These are phyloP conservation scores for Xestia rhomboidea DNA, from an alignment of 2,888 invertebrate genomes.

Conservation along the genomic window DNA sequence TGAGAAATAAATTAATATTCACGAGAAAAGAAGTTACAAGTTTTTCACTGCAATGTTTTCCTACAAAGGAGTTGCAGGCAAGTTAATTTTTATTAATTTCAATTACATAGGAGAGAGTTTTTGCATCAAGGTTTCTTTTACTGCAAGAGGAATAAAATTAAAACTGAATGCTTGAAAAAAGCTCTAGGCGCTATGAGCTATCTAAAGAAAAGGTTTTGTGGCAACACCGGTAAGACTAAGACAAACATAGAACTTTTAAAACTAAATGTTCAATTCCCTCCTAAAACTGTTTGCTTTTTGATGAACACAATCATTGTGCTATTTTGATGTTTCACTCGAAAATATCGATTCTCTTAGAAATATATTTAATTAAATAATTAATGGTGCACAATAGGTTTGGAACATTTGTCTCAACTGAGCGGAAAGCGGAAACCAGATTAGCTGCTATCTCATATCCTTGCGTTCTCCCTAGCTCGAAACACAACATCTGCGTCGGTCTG, in stretches of 20 bases:
- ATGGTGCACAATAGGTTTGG: neutral
- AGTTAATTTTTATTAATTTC: neutral
- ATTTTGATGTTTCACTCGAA: neutral
- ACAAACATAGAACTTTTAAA: neutral
- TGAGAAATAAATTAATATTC: neutral
- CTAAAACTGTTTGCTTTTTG: neutral
- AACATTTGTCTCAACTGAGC: neutral
- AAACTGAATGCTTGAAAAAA: neutral
- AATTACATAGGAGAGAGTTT: neutral
- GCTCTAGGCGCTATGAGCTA: neutral
- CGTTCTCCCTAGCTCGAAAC: neutral
- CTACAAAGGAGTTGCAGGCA: neutral
- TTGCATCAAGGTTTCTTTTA: neutral
- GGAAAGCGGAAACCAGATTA: constrained; percentile 4
- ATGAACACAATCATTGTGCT: neutral
- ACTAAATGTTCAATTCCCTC: neutral
- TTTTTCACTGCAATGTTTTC: neutral
- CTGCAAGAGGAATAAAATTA: neutral
- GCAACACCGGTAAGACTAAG: neutral
- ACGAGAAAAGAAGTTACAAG: neutral
- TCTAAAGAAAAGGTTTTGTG: neutral
- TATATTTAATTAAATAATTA: neutral
- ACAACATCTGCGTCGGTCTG: neutral
- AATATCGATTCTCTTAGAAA: neutral
- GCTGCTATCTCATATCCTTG: constrained; percentile 2